Evolutionary conservation across 1,140 invertebrate genomes (phyloP).

Genomic region (Alviniconcha marisindica): DNA sequence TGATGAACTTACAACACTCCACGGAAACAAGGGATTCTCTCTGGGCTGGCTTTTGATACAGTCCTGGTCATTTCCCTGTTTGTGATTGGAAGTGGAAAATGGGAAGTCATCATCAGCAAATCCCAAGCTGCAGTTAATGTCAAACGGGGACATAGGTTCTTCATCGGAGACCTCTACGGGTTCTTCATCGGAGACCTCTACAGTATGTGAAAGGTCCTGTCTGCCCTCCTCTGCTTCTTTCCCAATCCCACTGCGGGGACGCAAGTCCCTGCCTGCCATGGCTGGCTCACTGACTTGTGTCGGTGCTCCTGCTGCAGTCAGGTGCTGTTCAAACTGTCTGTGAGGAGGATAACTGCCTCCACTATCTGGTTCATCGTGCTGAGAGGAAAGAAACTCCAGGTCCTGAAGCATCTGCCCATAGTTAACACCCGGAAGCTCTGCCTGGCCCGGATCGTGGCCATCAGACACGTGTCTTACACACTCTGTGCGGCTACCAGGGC

Average conservation of each 20-base stretch:
- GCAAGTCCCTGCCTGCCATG: too few relatives aligned
- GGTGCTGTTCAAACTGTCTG: not conserved
- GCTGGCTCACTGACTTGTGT: too few relatives aligned
- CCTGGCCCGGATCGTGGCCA: not conserved
- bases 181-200: too few relatives aligned
- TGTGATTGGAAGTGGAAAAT: not conserved
- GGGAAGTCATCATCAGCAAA: not conserved
- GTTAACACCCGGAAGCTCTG: not conserved
- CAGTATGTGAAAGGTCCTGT: too few relatives aligned
- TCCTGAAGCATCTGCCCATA: conserved; percentile 15
- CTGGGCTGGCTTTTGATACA: not conserved
- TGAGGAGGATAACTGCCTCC: not conserved
- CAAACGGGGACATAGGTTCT: conserved; percentile 18
- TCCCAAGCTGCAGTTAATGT: conserved; percentile 7
- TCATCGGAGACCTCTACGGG: not conserved
- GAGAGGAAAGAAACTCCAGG: not conserved
- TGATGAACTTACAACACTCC: not conserved
- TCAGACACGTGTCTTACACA: not conserved
- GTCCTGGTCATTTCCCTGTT: not conserved
- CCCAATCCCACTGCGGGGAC: too few relatives aligned
- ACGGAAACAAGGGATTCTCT: not conserved
- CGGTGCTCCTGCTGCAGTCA: not conserved
- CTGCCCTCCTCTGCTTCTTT: too few relatives aligned
- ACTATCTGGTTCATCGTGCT: not conserved
- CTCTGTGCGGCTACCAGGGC: not conserved